Conservation (phyloP, 2,113 vertebrate species). For the Oryzias melastigma region DNA sequence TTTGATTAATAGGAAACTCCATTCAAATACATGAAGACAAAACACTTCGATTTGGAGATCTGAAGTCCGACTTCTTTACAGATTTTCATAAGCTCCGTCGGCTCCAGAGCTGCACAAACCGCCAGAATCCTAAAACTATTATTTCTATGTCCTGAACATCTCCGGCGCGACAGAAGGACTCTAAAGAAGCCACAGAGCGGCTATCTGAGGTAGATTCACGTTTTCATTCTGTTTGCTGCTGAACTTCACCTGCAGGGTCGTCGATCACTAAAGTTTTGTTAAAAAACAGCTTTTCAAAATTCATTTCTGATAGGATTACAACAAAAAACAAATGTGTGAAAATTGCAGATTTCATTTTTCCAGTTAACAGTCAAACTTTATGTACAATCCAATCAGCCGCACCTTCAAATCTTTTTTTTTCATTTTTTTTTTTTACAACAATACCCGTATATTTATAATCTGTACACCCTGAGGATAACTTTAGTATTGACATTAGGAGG, state of each 20-base stretch:
- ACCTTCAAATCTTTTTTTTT: slow-evolving; percentile 37
- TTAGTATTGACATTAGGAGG: slow-evolving; percentile 43
- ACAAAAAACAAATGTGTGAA: background rate
- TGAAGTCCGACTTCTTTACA: too few relatives aligned
- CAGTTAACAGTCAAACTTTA: too few relatives aligned
- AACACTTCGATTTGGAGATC: too few relatives aligned
- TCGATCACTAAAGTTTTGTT: background rate
- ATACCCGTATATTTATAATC: slow-evolving; percentile 81
- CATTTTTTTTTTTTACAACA: slow-evolving; percentile 36
- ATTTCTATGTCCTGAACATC: too few relatives aligned
- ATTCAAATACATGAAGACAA: too few relatives aligned
- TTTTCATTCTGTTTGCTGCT: slow-evolving; percentile 16
- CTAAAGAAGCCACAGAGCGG: slow-evolving; percentile 39
- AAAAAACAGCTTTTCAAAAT: background rate
- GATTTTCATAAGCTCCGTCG: too few relatives aligned
- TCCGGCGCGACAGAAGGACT: too few relatives aligned
- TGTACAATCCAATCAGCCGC: slow-evolving; percentile 27
- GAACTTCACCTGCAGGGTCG: slow-evolving; percentile 10
- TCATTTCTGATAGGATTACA: background rate
- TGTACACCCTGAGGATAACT: slow-evolving; percentile 77
- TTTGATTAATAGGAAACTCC: background rate
- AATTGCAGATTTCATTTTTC: background rate
- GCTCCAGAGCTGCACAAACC: too few relatives aligned
- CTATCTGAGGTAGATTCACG: slow-evolving; percentile 76
- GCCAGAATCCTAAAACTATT: too few relatives aligned